These are phyloP conservation scores for Tympanoctomys barrerae DNA, from an alignment of 2,797 vertebrate species.

Conservation along the genomic window DNA sequence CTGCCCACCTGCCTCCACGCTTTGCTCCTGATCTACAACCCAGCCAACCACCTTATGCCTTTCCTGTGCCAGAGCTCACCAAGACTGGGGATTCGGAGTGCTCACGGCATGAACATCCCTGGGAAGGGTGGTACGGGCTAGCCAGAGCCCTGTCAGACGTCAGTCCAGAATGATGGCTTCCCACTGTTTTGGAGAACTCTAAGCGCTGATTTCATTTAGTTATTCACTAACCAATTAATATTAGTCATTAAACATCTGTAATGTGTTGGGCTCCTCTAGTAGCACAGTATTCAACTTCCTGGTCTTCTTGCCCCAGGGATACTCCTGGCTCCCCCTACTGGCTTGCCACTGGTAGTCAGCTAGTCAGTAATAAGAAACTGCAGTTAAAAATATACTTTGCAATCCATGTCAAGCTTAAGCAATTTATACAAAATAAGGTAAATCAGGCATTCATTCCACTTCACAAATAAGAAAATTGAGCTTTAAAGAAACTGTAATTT, in stretches of 20 bases:
- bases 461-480: slow-evolving; percentile 1
- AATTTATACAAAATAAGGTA: neutral
- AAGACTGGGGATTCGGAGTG: slow-evolving; percentile 20
- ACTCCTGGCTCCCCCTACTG: neutral
- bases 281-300: neutral
- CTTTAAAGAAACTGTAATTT: slow-evolving; percentile 39
- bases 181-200: neutral
- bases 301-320: neutral
- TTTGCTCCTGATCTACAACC: neutral
- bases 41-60: neutral
- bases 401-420: slow-evolving; percentile 12
- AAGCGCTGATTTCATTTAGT: neutral
- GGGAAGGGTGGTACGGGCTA: neutral
- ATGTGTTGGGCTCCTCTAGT: neutral
- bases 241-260: neutral
- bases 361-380: neutral
- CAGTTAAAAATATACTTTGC: neutral
- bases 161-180: neutral
- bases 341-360: neutral
- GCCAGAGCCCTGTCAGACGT: neutral
- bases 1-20: rapidly evolving
- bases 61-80: neutral
- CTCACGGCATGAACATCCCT: neutral
- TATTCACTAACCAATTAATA: neutral
- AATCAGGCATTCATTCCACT: neutral